Base-by-base conservation (phyloP, 2,797 vertebrate genomes). In the Pteronotus mesoamericanus region DNA sequence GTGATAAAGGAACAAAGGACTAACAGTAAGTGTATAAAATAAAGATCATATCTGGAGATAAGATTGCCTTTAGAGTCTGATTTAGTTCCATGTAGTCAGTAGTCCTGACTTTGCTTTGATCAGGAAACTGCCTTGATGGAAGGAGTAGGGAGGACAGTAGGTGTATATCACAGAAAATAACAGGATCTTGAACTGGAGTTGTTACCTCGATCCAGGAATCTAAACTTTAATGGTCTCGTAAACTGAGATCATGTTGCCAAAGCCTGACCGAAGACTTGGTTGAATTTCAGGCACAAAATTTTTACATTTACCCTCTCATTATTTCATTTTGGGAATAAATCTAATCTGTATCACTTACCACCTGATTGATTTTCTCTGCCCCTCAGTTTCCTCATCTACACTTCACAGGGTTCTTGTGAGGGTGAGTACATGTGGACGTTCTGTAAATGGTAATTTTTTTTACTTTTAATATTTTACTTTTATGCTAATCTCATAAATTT, bases 321-420 rank as follows among this genome's bases (percentile, higher is more conserved):
- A 88, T 68, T 93, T 89, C 39, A 86, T 46, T 79, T 87, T 94
- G 66, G 42, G 55, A 92, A 86, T 68, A 64, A 97, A 85, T 61
- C 19, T 37, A 85, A 77, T 26, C 61, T 84, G 6, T 51, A 42
- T 53, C 34, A 71, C 21, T 86, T 72, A 88, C 39, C 53, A 84
- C 59, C 51, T 85, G 29, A 51, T 1, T 92, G 79, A 92, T 82
- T 74, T 94, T 94, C 57, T 80, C 44, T 68, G 48, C 42, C 51
- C 19, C 19, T 78, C 26, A 68, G 22, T 69, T 61, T 72, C 16
- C 39, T 93, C 7, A 74, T 53, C 21, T 55, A 69, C 9, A 57
- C 68, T 78, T 85, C 53, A 34, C 15, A 26, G 3, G 44, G 9
- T 80, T 89, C 75, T 83, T 68, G 89, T 1, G 68, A 86, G 57